Conservation (phyloP, 37 sponge, comb jelly and placozoan species). For the Axinella damicornis region DNA sequence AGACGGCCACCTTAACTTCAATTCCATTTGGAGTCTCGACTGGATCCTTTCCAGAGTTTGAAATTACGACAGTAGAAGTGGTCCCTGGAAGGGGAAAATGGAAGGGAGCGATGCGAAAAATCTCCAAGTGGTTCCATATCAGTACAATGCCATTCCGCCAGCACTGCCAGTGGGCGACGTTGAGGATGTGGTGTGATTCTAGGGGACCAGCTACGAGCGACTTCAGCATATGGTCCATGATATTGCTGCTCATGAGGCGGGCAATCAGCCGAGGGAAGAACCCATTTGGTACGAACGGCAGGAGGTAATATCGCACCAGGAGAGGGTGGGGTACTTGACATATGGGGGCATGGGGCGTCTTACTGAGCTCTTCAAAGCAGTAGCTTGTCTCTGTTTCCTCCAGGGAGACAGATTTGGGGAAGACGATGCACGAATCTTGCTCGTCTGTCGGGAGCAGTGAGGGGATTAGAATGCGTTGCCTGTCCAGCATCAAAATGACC, state of each 20-base stretch:
- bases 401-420: neutral
- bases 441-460: constrained; percentile 81
- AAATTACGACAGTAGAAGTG: constrained; percentile 23
- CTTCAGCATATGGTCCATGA: constrained; percentile 23
- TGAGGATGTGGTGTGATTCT: constrained; percentile 1
- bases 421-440: constrained; percentile 38
- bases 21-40: constrained; percentile 27
- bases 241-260: constrained; percentile 64
- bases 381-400: no score
- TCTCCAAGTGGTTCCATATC: constrained; percentile 64
- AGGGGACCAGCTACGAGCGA: constrained; percentile 2
- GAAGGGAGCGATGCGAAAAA: constrained; percentile 62
- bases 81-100: constrained; percentile 25
- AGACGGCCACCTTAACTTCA: constrained; percentile 60
- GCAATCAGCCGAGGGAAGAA: constrained; percentile 83
- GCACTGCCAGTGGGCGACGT: constrained; percentile 72
- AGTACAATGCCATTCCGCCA: constrained; percentile 81
- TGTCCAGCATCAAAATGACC: constrained; percentile 69
- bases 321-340: constrained; percentile 25
- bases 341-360: constrained; percentile 46
- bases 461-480: constrained; percentile 71
- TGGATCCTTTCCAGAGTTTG: neutral
- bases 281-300: constrained; percentile 82
- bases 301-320: constrained; percentile 53
- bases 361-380: neutral